Percentiles rank a stretch among this genome's conserved stretches.
Evolutionary conservation across 2,113 vertebrate genomes (phyloP).

Genomic region (Eonycteris spelaea): DNA sequence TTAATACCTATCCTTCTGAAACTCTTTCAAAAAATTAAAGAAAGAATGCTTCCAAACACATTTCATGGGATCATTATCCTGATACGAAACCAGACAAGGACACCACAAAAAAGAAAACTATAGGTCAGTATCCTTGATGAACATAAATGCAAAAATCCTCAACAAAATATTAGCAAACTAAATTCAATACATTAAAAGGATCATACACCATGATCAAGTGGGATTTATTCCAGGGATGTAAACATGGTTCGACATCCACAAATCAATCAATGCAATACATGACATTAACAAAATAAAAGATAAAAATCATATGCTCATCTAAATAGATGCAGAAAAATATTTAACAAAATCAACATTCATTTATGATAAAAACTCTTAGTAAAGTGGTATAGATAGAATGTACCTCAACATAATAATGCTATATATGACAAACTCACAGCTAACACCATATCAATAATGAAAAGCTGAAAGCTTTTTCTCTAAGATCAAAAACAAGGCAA

Average conservation of each 20-base stretch:
- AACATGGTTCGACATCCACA: background rate
- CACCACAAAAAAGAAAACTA: background rate
- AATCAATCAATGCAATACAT: background rate
- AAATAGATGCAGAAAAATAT: background rate
- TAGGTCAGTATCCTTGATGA: background rate
- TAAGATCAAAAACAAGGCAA: background rate
- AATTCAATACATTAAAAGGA: background rate
- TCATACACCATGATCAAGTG: background rate
- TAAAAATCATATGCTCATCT: background rate
- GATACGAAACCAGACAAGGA: background rate
- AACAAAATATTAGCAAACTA: background rate
- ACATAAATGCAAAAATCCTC: background rate
- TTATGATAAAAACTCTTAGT: background rate
- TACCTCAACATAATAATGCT: background rate
- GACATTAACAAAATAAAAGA: background rate
- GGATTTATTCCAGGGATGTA: background rate
- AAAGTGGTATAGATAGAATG: background rate
- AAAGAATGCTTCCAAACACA: background rate
- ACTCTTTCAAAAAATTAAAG: background rate
- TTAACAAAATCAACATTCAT: background rate
- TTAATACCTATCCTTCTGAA: background rate
- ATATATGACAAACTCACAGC: background rate
- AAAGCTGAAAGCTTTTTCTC: background rate
- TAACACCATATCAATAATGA: background rate
- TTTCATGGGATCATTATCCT: background rate